These are phyloP conservation scores for Edolisoma coerulescens DNA, from an alignment of 2,113 vertebrate species.

Conservation along the genomic window DNA sequence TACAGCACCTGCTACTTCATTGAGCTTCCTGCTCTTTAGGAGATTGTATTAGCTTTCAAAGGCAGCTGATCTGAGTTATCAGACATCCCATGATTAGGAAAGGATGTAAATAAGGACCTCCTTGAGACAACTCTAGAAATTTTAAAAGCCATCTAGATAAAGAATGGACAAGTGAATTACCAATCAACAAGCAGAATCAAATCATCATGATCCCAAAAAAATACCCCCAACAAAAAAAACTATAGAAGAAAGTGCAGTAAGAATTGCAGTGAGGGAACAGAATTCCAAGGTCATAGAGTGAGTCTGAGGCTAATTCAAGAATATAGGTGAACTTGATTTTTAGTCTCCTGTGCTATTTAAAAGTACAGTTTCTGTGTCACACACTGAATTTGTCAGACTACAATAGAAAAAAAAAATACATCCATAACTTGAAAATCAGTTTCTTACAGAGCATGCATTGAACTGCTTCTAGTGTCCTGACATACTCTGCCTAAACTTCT, in stretches of 20 bases:
- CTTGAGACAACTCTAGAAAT: not conserved
- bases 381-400: not conserved
- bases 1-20: not conserved
- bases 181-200: not conserved
- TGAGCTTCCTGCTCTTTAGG: not conserved
- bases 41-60: not conserved
- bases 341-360: not conserved
- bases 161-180: not conserved
- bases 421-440: not conserved
- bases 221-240: not conserved
- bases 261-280: not conserved
- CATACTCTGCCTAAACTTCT: not conserved
- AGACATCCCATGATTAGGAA: not conserved
- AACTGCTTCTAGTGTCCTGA: not conserved
- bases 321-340: not conserved
- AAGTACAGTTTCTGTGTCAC: not conserved
- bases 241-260: not conserved
- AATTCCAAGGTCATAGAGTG: not conserved
- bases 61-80: not conserved
- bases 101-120: not conserved
- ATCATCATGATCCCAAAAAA: not conserved
- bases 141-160: not conserved
- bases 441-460: not conserved
- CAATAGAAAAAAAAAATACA: not conserved
- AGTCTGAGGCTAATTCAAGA: not conserved